Percentiles rank a stretch among this genome's conserved stretches.
Evolutionary conservation across 2,888 invertebrate species (phyloP).

Genomic region (Idaea straminata): DNA sequence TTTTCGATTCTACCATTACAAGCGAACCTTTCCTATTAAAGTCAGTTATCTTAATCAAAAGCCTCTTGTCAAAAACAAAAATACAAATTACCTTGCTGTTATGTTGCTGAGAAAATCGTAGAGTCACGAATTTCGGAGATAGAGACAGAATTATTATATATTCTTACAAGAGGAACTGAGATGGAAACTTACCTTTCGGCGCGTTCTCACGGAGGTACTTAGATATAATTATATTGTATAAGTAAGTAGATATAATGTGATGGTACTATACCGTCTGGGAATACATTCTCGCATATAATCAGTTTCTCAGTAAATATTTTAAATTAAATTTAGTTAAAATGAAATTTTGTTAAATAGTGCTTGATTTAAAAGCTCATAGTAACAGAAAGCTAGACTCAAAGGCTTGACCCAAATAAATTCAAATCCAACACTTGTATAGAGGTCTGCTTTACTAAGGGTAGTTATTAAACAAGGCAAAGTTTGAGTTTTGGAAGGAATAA

Average conservation of each 20-base stretch:
- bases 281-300: constrained; percentile 1
- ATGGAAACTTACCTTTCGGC: constrained; percentile 38
- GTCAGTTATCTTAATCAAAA: constrained; percentile 44
- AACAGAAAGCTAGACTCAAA: too few relatives aligned
- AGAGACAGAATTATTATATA: constrained; percentile 28
- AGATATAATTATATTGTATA: constrained; percentile 33
- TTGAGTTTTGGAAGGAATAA: too few relatives aligned
- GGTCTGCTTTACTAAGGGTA: too few relatives aligned
- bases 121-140: constrained; percentile 65
- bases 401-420: too few relatives aligned
- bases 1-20: too few relatives aligned
- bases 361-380: too few relatives aligned
- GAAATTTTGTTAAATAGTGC: background rate
- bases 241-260: constrained; percentile 13
- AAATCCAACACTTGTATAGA: too few relatives aligned
- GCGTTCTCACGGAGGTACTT: constrained; percentile 55
- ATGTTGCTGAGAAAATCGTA: constrained; percentile 52
- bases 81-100: constrained; percentile 42
- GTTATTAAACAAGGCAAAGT: too few relatives aligned
- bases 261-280: constrained; percentile 25
- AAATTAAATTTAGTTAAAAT: background rate
- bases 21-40: background rate
- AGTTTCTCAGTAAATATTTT: background rate
- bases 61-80: constrained; percentile 43
- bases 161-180: constrained; percentile 26